Base-by-base conservation (phyloP, 1,140 invertebrate genomes). In the Aphaenogaster ashmeadi region DNA sequence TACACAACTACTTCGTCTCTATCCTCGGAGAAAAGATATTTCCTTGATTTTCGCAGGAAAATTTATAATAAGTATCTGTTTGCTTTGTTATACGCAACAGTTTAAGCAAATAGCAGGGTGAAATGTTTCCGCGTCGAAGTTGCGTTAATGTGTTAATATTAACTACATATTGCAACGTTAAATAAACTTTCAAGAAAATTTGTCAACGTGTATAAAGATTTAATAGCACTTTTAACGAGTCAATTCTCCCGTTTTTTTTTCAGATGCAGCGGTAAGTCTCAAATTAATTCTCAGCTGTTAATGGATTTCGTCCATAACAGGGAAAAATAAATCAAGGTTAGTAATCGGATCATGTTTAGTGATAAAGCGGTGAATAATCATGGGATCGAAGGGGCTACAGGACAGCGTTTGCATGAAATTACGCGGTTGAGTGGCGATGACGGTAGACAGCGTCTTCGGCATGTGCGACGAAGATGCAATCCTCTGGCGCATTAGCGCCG, bases 401-500 rank as follows among this genome's bases (percentile, higher is more conserved):
- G 27, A 27, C 44, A 86, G 56, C 69, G 47, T 83, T 83, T 78
- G 84, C 88, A 83, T 87, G 89, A 90, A 87, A 90, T 84, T 84
- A 84, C 54, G 69, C 54, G 41, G 69, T 75, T 60, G 79, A 81
- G 27, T 38, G 52, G 38, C 79, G 54, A 75, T 60, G 41, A 84
- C 69, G 69, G 13, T 74, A 75, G 80, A 84, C 69, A 84, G 58
- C 69, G 71, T 60, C 75, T 75, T 78, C 47, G 56, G 33, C 56
- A 50, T 60, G 69, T 75, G 44, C 27, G 21, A 84, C 54, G 56
- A 86, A 90, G 71, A 87, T 64, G 62, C 77, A 50, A 86, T 89
- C 58, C 80, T 87, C 62, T 78, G 79, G 85, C 89, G 88, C 88
- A 92, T 92, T 92, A 92, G 89, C 91, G 88, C 87, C 86, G 85